Base-by-base conservation (phyloP, 2,888 invertebrate genomes). In the Diarsia brunnea region DNA sequence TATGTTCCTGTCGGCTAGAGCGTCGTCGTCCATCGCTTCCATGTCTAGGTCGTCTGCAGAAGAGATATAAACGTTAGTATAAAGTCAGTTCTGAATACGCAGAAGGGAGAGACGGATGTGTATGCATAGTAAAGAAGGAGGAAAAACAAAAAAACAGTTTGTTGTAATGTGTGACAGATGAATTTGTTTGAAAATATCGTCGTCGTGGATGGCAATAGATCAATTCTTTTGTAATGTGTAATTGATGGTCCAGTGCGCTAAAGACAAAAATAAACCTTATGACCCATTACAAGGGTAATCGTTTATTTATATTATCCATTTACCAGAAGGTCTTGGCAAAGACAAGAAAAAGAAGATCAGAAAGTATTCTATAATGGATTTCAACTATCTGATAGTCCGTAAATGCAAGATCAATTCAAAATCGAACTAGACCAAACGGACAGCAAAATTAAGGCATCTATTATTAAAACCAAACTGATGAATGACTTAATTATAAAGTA, bases 1-100 rank as follows among this genome's bases (percentile, higher is more conserved):
- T 81, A 98, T 96, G 84, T 97, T 97, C 75, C 95, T 93, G 63
- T 97, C 97, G 31, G 97, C 91, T 11, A 97, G 91, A 11, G 96
- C 95, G 77, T 97, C 97, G 78, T 97, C 97, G 81, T 93, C 93
- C 81, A 93, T 88, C 1, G 90, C 92, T 24, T 95, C 94, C 76
- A 94, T 86, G 75, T 95, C 94, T 19, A 94, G 82, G 31, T 94
- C 94, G 67, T 94, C 95, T 95, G 93, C 7, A 84, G 70, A 75
- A 43, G 10, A 49, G 8, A 82, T 43, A 87, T 63, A 55, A 67
- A 51, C 4, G 24, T 58, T 63, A 63, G 38, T 43, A 63, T 43
- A 14, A 63, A 43, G 8, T 43, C 14, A 12, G 4, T 8, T 31
- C 19, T 0, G 19, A 3, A 19, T 31, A 60, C 19, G 60, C 4